Conservation (phyloP, 1,140 invertebrate species). For the Drepana arcuata region DNA sequence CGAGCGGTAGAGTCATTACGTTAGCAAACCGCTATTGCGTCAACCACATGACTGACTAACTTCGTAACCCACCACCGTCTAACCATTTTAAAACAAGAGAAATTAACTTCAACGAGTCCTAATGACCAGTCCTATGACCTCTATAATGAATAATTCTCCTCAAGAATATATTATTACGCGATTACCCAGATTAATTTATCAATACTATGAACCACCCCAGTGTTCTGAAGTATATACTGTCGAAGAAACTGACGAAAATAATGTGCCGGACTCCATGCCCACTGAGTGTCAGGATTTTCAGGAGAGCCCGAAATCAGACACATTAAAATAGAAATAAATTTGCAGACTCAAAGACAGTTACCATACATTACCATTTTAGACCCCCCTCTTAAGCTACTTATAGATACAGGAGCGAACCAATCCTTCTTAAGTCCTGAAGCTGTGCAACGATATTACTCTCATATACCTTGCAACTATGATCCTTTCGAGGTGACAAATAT, state of each 20-base stretch:
- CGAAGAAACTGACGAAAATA: not conserved
- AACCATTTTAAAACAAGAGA: slow-evolving; percentile 9
- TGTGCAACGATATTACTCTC: too few species aligned
- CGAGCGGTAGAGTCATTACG: slow-evolving; percentile 4
- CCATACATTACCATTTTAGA: not conserved
- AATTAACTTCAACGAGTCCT: slow-evolving; percentile 6
- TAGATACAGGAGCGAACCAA: too few species aligned
- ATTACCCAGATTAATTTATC: not conserved
- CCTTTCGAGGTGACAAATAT: too few species aligned
- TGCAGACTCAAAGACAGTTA: not conserved
- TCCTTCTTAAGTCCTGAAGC: too few species aligned
- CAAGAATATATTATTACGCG: too few species aligned
- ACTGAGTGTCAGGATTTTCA: not conserved
- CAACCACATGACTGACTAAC: not conserved
- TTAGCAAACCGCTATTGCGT: not conserved
- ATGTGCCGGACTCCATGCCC: not conserved
- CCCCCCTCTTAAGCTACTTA: not conserved
- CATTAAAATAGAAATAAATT: too few species aligned
- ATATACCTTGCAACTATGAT: too few species aligned
- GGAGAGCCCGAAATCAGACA: not conserved
- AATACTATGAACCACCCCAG: not conserved
- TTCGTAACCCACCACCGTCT: slow-evolving; percentile 3
- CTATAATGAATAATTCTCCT: too few species aligned
- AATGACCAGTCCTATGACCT: slow-evolving; percentile 1
- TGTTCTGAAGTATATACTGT: not conserved